Conservation (phyloP, 92 coral and sea anemone genomes). For the Porites cylindrica region DNA sequence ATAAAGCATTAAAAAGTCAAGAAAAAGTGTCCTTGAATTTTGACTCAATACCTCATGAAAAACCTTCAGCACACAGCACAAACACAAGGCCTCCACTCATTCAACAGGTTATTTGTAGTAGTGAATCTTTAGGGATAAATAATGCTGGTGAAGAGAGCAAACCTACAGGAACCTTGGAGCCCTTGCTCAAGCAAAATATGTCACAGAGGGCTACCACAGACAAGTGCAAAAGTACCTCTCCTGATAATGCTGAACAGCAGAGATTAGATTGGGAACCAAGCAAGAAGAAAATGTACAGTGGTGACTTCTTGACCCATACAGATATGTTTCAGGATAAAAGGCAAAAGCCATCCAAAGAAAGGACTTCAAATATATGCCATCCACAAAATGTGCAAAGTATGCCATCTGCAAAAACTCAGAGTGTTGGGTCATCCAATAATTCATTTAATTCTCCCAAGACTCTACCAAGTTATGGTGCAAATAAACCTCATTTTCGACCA, state of each 20-base stretch:
- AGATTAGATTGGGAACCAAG: conserved; percentile 13
- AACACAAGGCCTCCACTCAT: background rate
- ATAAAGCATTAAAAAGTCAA: conserved; percentile 1
- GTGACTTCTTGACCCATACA: background rate
- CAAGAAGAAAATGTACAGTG: background rate
- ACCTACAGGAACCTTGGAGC: conserved; percentile 5
- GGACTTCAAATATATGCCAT: background rate
- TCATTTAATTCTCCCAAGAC: background rate
- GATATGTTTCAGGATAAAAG: background rate
- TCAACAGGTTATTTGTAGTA: background rate
- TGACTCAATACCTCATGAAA: background rate
- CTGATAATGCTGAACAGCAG: background rate
- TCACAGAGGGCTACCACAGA: conserved; percentile 2
- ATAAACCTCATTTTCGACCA: conserved; percentile 1
- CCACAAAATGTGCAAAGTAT: background rate
- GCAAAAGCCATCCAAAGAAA: background rate
- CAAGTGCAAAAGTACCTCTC: background rate
- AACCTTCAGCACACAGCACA: background rate
- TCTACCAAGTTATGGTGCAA: background rate
- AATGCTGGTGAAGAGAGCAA: background rate
- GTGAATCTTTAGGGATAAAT: background rate
- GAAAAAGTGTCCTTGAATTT: background rate
- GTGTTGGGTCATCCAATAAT: background rate
- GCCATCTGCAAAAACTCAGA: background rate
- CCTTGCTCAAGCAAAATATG: background rate